Percentiles rank a stretch among this genome's conserved stretches.
Evolutionary conservation across 2,797 vertebrate genomes (phyloP).

Genomic region (Eutrigla gurnardus): DNA sequence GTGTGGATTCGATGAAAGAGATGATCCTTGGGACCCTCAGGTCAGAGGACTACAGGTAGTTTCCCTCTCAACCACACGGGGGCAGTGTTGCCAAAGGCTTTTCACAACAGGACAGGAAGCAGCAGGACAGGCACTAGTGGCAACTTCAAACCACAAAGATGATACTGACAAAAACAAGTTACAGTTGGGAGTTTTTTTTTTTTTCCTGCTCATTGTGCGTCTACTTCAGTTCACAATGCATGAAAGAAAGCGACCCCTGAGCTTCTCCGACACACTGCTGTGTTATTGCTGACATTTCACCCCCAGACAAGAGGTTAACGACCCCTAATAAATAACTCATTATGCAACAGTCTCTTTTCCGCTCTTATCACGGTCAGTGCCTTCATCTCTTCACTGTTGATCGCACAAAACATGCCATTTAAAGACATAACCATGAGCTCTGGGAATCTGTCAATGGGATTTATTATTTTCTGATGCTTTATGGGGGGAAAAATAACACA

Average conservation of each 20-base stretch:
- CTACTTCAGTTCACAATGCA: constrained; percentile 3
- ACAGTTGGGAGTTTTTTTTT: constrained; percentile 25
- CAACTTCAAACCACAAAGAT: constrained; percentile 53
- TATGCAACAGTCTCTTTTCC: constrained; percentile 45
- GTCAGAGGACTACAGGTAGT: constrained; percentile 2
- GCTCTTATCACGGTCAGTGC: constrained; percentile 1
- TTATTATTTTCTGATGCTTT: neutral
- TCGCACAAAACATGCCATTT: neutral
- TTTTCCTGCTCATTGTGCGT: constrained; percentile 10
- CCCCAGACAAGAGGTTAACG: constrained; percentile 57
- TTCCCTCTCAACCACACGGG: constrained; percentile 64
- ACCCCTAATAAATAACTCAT: constrained; percentile 69
- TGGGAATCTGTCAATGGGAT: neutral
- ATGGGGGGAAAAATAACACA: neutral
- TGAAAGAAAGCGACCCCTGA: neutral
- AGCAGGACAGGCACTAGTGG: constrained; percentile 50
- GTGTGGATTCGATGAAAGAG: neutral
- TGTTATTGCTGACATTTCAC: constrained; percentile 53
- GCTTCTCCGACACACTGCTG: constrained; percentile 18
- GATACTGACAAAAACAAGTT: constrained; percentile 31
- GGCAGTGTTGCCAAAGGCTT: constrained; percentile 75
- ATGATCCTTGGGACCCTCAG: constrained; percentile 14
- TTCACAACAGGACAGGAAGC: constrained; percentile 34
- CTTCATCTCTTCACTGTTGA: neutral
- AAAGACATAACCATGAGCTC: neutral